phyloP scores from a whole-genome alignment of 2,888 invertebrate genomes.

The Apodemia duryi region DNA sequence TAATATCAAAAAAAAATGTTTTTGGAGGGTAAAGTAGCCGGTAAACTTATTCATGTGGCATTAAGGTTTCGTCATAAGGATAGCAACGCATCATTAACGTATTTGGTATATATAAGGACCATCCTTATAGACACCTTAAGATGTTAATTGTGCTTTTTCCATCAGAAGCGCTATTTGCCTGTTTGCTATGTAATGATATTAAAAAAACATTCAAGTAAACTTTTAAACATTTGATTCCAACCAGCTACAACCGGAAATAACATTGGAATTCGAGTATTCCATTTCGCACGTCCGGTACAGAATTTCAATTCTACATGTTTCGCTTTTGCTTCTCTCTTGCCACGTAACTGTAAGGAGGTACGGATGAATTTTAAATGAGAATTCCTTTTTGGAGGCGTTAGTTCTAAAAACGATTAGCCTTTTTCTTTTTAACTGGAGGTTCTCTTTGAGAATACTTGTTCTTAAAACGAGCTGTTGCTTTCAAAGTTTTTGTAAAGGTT shows the following conservation, averaged over 20 bases:
- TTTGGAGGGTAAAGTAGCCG: no score
- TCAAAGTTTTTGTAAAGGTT: constrained; percentile 15
- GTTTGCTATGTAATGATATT: no score
- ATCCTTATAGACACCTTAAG: no score
- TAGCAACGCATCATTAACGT: no score
- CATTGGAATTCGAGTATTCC: constrained; percentile 53
- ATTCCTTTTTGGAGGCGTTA: constrained; percentile 43
- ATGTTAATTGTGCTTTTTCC: no score
- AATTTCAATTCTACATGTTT: constrained; percentile 70
- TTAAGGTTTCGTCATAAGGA: no score
- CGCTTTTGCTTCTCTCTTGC: constrained; percentile 51
- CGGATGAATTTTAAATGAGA: constrained; percentile 66
- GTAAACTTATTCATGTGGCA: no score
- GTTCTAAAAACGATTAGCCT: constrained; percentile 29
- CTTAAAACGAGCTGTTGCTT: constrained; percentile 23
- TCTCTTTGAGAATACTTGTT: constrained; percentile 25
- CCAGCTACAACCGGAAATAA: constrained; percentile 54
- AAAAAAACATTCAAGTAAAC: background rate
- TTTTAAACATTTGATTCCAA: constrained; percentile 47
- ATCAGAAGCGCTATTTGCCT: no score
- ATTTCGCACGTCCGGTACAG: constrained; percentile 54
- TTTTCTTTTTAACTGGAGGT: constrained; percentile 17
- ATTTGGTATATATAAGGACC: no score
- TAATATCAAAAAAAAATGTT: no score
- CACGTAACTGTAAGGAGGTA: constrained; percentile 53